phyloP scores from a whole-genome alignment of 2,113 vertebrate species.

The Paralichthys olivaceus region DNA sequence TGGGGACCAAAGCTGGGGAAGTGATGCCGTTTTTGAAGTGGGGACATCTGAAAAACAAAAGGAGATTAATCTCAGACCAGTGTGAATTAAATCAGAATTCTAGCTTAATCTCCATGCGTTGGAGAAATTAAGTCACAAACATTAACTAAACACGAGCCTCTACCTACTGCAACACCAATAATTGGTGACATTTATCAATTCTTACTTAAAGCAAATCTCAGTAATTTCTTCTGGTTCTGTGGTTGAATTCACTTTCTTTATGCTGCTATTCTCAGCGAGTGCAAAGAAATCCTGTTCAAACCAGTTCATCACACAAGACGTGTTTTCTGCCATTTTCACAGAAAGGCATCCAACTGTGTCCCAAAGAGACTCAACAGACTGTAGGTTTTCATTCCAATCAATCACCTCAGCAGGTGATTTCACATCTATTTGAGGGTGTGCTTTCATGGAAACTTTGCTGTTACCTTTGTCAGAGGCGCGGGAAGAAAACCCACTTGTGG shows the following conservation, averaged over 20 bases:
- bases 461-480: constrained; percentile 98
- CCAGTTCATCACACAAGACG: not conserved
- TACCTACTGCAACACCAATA: not conserved
- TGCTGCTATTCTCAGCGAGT: not conserved
- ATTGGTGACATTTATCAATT: not conserved
- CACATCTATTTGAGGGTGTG: not conserved
- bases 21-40: constrained; percentile 88
- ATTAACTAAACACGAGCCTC: not conserved
- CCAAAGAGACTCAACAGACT: not conserved
- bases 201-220: too few relatives aligned
- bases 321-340: not conserved
- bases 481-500: constrained; percentile 98
- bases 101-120: too few relatives aligned
- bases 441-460: not conserved
- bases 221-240: too few relatives aligned
- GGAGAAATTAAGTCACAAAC: not conserved
- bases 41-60: constrained; percentile 87
- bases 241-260: too few relatives aligned
- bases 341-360: not conserved
- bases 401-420: not conserved
- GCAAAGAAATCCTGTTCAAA: not conserved
- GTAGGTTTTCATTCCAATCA: not conserved
- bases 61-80: not conserved
- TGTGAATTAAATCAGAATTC: not conserved
- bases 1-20: constrained; percentile 91